These are phyloP conservation scores for Hoplodrina blanda DNA, from an alignment of 2,888 invertebrate species.

Conservation along the genomic window DNA sequence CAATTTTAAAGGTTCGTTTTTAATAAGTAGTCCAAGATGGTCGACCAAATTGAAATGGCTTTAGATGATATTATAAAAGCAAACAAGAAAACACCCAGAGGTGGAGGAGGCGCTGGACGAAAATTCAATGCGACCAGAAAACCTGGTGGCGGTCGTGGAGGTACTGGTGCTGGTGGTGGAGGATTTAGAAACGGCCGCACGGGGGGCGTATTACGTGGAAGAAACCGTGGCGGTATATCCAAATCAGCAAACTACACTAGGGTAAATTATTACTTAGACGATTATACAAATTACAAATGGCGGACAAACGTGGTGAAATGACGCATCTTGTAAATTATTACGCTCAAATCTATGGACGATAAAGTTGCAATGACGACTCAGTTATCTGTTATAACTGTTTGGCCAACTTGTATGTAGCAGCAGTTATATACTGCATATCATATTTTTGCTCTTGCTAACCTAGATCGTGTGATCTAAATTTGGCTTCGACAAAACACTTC, in stretches of 20 bases:
- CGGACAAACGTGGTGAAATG: constrained; percentile 83
- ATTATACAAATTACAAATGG: constrained; percentile 86
- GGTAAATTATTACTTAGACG: constrained; percentile 90
- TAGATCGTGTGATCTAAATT: constrained; percentile 51
- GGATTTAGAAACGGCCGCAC: constrained; percentile 89
- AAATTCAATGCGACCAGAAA: constrained; percentile 84
- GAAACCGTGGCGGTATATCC: constrained; percentile 93
- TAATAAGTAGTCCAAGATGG: constrained; percentile 89
- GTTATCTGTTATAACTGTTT: constrained; percentile 43
- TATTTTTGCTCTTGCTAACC: constrained; percentile 51
- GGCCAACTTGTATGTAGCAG: constrained; percentile 56
- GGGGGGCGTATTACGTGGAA: constrained; percentile 92
- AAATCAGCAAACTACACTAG: constrained; percentile 92
- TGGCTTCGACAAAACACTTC: constrained; percentile 48
- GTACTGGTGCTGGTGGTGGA: constrained; percentile 76
- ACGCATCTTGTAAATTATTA: constrained; percentile 73
- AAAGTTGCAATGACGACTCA: constrained; percentile 47
- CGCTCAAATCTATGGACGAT: constrained; percentile 42
- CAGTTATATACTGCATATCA: constrained; percentile 41
- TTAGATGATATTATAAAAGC: constrained; percentile 99
- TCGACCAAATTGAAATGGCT: constrained; percentile 99
- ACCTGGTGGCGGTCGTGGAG: constrained; percentile 81
- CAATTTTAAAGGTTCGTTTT: constrained; percentile 3
- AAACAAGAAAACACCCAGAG: constrained; percentile 93
- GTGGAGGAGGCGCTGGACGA: constrained; percentile 89